These are phyloP conservation scores for Abscondita cerata DNA, from an alignment of 2,888 invertebrate genomes.

Conservation along the genomic window DNA sequence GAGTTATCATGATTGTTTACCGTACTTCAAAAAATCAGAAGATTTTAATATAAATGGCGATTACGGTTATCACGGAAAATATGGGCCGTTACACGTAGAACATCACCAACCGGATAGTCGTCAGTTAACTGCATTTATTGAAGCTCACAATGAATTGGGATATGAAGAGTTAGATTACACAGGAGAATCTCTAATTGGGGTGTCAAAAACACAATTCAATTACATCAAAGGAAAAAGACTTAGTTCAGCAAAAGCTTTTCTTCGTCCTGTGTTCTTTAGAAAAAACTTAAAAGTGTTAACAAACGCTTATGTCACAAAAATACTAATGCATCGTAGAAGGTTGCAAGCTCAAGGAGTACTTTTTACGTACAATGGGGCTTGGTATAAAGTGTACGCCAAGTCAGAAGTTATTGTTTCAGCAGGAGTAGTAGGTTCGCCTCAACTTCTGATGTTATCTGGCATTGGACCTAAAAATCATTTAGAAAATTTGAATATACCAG, in stretches of 20 bases:
- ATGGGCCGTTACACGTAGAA: constrained; percentile 73
- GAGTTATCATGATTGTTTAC: constrained; percentile 52
- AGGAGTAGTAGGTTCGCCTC: constrained; percentile 71
- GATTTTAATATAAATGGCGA: constrained; percentile 57
- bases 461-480: constrained; percentile 45
- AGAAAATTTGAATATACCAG: constrained; percentile 34
- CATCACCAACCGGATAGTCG: constrained; percentile 64
- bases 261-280: constrained; percentile 61
- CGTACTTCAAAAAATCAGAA: constrained; percentile 50
- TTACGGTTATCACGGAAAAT: constrained; percentile 68
- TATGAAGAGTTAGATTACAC: constrained; percentile 72
- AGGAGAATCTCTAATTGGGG: constrained; percentile 66
- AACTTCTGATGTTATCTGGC: constrained; percentile 46
- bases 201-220: constrained; percentile 68
- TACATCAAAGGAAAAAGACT: constrained; percentile 65
- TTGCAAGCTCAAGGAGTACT: constrained; percentile 64
- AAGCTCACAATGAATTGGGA: constrained; percentile 71
- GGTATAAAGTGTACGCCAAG: constrained; percentile 61
- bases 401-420: constrained; percentile 77
- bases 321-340: constrained; percentile 61
- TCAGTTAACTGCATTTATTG: constrained; percentile 66
- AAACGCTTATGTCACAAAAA: constrained; percentile 62
- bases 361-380: constrained; percentile 59
- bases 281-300: constrained; percentile 66
- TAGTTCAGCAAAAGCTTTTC: constrained; percentile 67